Base-by-base conservation (phyloP, 1,140 invertebrate species). In the Odontomachus brunneus region DNA sequence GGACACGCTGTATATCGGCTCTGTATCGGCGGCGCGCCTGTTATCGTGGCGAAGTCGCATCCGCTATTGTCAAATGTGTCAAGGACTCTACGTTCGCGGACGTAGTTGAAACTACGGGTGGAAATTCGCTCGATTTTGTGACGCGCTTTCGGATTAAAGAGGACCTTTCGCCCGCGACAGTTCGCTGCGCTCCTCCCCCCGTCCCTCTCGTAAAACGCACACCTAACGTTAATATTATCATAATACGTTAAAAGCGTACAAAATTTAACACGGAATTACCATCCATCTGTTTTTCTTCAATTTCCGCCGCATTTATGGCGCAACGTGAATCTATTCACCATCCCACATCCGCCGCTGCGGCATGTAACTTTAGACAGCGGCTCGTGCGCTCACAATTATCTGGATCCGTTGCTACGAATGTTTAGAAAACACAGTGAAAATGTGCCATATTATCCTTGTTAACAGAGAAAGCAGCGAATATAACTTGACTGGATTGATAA, bases 271-370 rank as follows among this genome's bases (percentile, higher is more conserved):
- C 14, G 22, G 51, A 74, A 84, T 86, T 78, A 83, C 60, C 62
- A 73, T 62, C 63, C 33, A 60, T 57, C 71, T 73, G 71, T 69
- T 84, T 69, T 78, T 73, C 82, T 83, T 71, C 44, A 84, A 86
- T 86, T 74, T 80, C 60, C 59, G 48, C 29, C n/a, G 29, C 24
- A 76, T 63, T 67, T 74, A 59, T 29, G 51, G 26, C 29, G 48
- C 49, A n/a, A 5, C 59, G 26, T 67, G 44, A 75, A 67, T 67
- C 38, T 44, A 66, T 73, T 78, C 73, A 49, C 72, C 24, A 33
- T 72, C 11, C 33, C 48, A 24, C 17, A 71, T 59, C 2, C 51
- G 17, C 17, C 0, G 3, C 9, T n/a, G 24, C n/a, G 14, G 1
- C 15, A 1, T 44, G 22, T 19, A 19, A 55, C 53, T 78, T 44